Percentiles rank a stretch among this genome's conserved stretches.
phyloP scores from a whole-genome alignment of 2,113 vertebrate genomes.

The Calonectris borealis region DNA sequence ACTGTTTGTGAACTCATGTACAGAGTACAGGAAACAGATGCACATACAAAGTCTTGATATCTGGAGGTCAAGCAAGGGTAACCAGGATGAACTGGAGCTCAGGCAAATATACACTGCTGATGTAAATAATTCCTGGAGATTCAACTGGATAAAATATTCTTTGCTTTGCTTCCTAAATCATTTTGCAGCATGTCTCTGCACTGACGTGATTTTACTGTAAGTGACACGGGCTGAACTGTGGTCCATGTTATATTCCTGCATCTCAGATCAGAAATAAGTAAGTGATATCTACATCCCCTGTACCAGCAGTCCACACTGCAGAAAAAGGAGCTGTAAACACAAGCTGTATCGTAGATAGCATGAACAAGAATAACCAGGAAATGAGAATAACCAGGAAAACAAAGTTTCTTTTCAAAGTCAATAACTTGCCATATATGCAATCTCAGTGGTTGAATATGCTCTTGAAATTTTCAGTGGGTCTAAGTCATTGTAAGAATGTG shows the following conservation, averaged over 20 bases:
- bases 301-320: not conserved
- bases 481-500: not conserved
- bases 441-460: not conserved
- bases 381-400: not conserved
- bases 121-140: not conserved
- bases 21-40: not conserved
- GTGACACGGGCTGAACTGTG: not conserved
- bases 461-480: not conserved
- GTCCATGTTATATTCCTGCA: not conserved
- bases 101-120: not conserved
- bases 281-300: not conserved
- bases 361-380: not conserved
- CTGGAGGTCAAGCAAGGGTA: not conserved
- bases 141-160: not conserved
- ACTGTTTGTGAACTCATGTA: not conserved
- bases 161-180: not conserved
- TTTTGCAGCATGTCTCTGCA: not conserved
- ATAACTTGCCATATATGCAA: slow-evolving; percentile 16
- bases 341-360: not conserved
- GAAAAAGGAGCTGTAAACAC: not conserved
- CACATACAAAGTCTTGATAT: not conserved
- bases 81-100: not conserved
- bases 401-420: slow-evolving; percentile 15
- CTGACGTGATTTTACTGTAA: not conserved
- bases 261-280: not conserved